Percentiles rank a stretch among this genome's conserved stretches.
Conservation (phyloP, 1,140 invertebrate genomes). For the Dendroctonus ponderosae region DNA sequence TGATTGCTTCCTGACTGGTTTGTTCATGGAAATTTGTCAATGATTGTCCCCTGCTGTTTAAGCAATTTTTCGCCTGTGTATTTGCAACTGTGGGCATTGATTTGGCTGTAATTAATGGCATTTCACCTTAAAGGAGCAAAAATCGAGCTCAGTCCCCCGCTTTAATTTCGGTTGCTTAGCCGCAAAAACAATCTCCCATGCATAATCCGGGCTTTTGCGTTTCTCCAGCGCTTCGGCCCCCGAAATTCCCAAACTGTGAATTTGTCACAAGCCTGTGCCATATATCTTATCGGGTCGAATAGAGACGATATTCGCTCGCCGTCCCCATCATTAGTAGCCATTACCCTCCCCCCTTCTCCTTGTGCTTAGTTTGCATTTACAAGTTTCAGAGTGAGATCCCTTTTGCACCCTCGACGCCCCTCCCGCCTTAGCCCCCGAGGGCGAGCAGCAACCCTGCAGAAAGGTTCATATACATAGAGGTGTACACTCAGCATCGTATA, state of each 20-base stretch:
- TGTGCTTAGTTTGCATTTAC: conserved; percentile 52
- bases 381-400: conserved; percentile 44
- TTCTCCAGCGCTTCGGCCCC: too few species aligned
- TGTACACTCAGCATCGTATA: conserved; percentile 44
- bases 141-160: too few species aligned
- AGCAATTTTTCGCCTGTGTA: too few species aligned
- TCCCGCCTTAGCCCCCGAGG: conserved; percentile 24
- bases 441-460: conserved; percentile 38
- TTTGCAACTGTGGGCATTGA: too few species aligned
- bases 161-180: too few species aligned
- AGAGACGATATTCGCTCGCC: conserved; percentile 47
- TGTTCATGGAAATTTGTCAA: too few species aligned
- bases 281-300: conserved; percentile 47
- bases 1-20: too few species aligned
- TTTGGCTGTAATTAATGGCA: too few species aligned
- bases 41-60: too few species aligned
- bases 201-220: too few species aligned
- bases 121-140: too few species aligned
- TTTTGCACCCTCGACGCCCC: conserved; percentile 33
- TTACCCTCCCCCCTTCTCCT: conserved; percentile 45
- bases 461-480: conserved; percentile 52
- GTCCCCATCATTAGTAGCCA: conserved; percentile 47
- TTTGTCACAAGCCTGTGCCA: conserved; percentile 45
- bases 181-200: too few species aligned
- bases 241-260: conserved; percentile 45